Evolutionary conservation across 2,888 invertebrate species (phyloP).

Genomic region (Sclerodermus sp.): DNA sequence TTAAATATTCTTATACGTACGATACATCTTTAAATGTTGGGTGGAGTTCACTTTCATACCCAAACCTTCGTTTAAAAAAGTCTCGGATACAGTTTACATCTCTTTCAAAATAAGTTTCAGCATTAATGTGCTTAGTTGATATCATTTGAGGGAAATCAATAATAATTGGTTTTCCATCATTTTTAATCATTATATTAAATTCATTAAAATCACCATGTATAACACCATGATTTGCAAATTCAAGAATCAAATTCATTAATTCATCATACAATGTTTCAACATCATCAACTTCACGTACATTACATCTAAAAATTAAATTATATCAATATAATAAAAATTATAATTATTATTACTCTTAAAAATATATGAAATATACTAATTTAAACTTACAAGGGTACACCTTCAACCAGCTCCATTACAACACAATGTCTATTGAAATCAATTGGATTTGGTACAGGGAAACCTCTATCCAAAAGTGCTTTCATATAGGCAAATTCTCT

Average conservation of each 20-base stretch:
- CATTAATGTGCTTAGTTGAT: slow-evolving; percentile 89
- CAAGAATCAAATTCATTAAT: slow-evolving; percentile 89
- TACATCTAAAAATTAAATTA: slow-evolving; percentile 55
- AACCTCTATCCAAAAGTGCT: slow-evolving; percentile 83
- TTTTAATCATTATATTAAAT: slow-evolving; percentile 91
- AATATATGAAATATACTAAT: background rate
- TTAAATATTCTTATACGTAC: slow-evolving; percentile 50
- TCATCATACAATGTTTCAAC: slow-evolving; percentile 85
- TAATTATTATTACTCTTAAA: background rate
- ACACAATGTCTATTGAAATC: slow-evolving; percentile 96
- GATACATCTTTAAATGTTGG: slow-evolving; percentile 74
- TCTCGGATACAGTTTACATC: slow-evolving; percentile 91
- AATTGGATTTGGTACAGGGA: slow-evolving; percentile 93
- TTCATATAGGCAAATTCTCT: slow-evolving; percentile 99
- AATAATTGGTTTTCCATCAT: slow-evolving; percentile 78
- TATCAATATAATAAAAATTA: too few relatives aligned
- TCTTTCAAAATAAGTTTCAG: slow-evolving; percentile 88
- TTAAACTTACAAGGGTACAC: slow-evolving; percentile 73
- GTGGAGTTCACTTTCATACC: slow-evolving; percentile 80
- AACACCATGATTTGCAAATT: slow-evolving; percentile 90
- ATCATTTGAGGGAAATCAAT: slow-evolving; percentile 99
- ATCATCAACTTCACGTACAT: slow-evolving; percentile 67
- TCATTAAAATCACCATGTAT: slow-evolving; percentile 99
- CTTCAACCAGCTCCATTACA: slow-evolving; percentile 89
- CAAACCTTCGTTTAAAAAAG: slow-evolving; percentile 88